phyloP scores from a whole-genome alignment of 2,113 vertebrate species.

The Paracanthobrama guichenoti region DNA sequence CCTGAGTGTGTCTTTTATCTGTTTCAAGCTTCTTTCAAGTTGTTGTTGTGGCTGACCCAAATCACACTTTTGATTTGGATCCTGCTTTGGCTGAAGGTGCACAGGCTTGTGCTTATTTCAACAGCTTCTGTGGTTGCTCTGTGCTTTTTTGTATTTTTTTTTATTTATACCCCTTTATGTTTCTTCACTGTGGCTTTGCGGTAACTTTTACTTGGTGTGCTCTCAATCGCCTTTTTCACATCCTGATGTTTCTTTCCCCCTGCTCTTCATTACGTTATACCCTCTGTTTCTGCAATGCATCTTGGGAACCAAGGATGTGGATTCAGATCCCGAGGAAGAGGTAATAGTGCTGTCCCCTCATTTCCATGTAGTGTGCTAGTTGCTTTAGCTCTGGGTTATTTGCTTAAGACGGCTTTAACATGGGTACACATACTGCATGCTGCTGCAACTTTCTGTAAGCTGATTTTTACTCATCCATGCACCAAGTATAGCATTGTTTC shows the following conservation, averaged over 20 bases:
- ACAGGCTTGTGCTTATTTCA: constrained; percentile 63
- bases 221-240: constrained; percentile 90
- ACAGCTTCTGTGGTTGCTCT: constrained; percentile 74
- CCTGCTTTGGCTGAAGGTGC: constrained; percentile 82
- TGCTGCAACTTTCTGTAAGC: constrained; percentile 28
- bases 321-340: constrained; percentile 99
- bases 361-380: constrained; percentile 70
- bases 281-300: constrained; percentile 99
- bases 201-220: constrained; percentile 73
- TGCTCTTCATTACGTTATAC: constrained; percentile 98
- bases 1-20: constrained; percentile 83
- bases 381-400: constrained; percentile 61
- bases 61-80: constrained; percentile 76
- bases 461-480: constrained; percentile 42
- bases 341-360: constrained; percentile 83
- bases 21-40: constrained; percentile 74
- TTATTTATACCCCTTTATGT: constrained; percentile 63
- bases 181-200: constrained; percentile 79
- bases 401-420: constrained; percentile 38
- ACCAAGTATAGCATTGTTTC: constrained; percentile 24
- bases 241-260: constrained; percentile 98
- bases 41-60: constrained; percentile 76
- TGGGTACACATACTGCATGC: constrained; percentile 49
- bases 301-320: constrained; percentile 99
- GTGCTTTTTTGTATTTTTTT: constrained; percentile 51